Percentiles rank a stretch among this genome's conserved stretches.
These are phyloP conservation scores for Aegotheles bennettii DNA, from an alignment of 2,113 vertebrate genomes.

Conservation along the genomic window DNA sequence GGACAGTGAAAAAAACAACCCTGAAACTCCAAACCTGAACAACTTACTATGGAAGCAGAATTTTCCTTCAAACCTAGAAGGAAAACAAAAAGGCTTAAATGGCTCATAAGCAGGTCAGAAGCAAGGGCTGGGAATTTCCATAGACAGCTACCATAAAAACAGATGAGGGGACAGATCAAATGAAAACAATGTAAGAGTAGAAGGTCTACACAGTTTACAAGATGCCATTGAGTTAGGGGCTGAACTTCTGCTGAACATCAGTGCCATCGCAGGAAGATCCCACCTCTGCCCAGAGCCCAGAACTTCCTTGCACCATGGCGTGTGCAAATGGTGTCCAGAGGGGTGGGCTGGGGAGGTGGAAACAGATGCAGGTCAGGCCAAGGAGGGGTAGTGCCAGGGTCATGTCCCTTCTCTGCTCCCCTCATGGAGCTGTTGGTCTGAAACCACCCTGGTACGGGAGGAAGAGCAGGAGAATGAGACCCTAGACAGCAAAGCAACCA, in stretches of 20 bases:
- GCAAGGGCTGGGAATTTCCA: neutral
- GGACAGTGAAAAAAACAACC: neutral
- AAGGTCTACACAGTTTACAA: neutral
- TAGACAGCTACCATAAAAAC: neutral
- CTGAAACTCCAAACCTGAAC: neutral
- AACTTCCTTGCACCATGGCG: neutral
- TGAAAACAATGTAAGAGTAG: neutral
- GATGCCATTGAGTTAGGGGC: neutral
- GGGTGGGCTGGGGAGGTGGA: neutral
- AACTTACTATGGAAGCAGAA: neutral
- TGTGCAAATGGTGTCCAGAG: fast-evolving
- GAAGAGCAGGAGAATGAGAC: neutral
- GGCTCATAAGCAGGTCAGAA: neutral
- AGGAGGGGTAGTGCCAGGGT: neutral
- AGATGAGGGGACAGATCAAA: neutral
- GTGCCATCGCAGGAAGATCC: neutral
- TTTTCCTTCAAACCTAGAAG: neutral
- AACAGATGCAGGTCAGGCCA: neutral
- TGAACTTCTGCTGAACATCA: neutral
- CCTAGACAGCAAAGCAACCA: neutral
- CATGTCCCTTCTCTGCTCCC: neutral
- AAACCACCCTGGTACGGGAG: neutral
- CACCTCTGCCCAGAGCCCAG: neutral
- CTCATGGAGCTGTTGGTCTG: neutral
- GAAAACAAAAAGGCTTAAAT: neutral